Evolutionary conservation across 1,140 invertebrate genomes (phyloP).

Genomic region (Thalassaphorura encarpata): DNA sequence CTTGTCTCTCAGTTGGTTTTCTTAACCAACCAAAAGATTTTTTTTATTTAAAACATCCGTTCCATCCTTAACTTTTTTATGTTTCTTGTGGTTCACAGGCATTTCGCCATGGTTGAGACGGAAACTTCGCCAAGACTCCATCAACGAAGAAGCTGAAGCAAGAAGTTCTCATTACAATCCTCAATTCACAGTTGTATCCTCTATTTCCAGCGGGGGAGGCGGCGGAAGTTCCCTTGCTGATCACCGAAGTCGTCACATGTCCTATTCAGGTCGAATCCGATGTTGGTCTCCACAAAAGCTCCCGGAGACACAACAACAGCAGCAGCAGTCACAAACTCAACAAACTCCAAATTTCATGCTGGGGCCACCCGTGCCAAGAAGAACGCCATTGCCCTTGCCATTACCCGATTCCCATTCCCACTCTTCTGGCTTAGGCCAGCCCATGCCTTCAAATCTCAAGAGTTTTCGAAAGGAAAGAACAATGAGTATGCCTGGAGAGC

Average conservation of each 20-base stretch:
- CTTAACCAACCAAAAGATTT: no score
- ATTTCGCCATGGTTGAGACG: constrained; percentile 52
- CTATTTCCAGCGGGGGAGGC: not conserved
- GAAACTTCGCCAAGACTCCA: constrained; percentile 51
- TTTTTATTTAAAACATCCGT: no score
- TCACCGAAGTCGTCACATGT: constrained; percentile 41
- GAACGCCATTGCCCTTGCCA: constrained; percentile 40
- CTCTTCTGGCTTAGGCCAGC: no score
- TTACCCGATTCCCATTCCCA: no score
- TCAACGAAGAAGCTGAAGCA: constrained; percentile 54
- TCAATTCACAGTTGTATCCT: constrained; percentile 21
- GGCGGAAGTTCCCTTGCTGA: constrained; percentile 33
- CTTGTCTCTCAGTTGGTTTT: no score
- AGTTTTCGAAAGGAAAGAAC: not conserved
- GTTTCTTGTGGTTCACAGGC: constrained; percentile 47
- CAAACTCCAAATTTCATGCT: constrained; percentile 45
- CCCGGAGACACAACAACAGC: not conserved
- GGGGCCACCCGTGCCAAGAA: constrained; percentile 33
- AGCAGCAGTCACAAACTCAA: constrained; percentile 44
- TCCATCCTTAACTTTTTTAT: no score
- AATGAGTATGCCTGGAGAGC: not conserved
- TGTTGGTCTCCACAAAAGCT: constrained; percentile 28
- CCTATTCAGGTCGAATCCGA: constrained; percentile 35
- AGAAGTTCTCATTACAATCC: not conserved
- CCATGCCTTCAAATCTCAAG: no score